These are phyloP conservation scores for Sigmodon hispidus DNA, from an alignment of 2,113 vertebrate genomes.

Conservation along the genomic window DNA sequence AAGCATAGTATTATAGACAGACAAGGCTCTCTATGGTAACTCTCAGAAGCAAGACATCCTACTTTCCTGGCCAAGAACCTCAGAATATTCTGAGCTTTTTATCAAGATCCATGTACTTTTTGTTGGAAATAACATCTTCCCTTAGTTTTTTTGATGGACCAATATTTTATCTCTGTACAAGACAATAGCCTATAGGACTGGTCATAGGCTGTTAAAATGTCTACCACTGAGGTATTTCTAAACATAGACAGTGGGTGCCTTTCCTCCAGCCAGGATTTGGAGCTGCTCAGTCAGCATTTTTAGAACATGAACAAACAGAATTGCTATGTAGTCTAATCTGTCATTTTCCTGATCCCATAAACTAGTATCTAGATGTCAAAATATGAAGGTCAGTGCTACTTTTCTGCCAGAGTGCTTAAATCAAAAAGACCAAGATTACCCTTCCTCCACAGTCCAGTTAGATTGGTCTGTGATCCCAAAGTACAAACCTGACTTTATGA, in stretches of 20 bases:
- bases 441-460: neutral
- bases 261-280: conserved; percentile 10
- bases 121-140: conserved; percentile 38
- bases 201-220: conserved; percentile 21
- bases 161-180: conserved; percentile 31
- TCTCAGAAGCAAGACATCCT: neutral
- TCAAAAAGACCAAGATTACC: neutral
- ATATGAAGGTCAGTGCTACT: conserved; percentile 58
- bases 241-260: neutral
- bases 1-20: conserved; percentile 10
- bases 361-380: conserved; percentile 52
- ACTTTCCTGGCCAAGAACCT: conserved; percentile 5
- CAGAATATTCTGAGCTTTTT: conserved; percentile 33
- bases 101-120: conserved; percentile 36
- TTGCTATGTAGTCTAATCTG: conserved; percentile 57
- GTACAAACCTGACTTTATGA: neutral
- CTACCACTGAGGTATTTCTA: conserved; percentile 2
- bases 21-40: conserved; percentile 1
- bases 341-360: conserved; percentile 60
- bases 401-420: conserved; percentile 11
- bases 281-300: conserved; percentile 56
- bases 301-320: conserved; percentile 59
- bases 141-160: conserved; percentile 26
- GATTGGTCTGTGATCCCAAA: neutral
- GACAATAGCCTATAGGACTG: conserved; percentile 51